Evolutionary conservation across 2,888 invertebrate genomes (phyloP).

Genomic region (Dryadula phaetusa): DNA sequence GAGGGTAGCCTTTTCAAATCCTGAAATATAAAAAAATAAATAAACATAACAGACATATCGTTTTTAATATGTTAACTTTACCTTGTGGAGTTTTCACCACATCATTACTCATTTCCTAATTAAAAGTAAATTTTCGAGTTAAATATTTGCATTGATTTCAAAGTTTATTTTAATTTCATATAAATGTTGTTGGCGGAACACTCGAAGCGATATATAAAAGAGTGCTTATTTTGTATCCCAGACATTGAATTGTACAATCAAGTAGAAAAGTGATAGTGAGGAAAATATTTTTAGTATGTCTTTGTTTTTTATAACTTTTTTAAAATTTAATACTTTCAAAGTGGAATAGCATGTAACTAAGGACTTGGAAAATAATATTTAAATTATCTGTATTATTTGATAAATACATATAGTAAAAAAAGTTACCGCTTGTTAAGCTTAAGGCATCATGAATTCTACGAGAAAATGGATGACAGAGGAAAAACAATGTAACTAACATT

Average conservation of each 20-base stretch:
- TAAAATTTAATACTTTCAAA: too few species aligned
- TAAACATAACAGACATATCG: neutral
- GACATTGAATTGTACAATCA: constrained; percentile 18
- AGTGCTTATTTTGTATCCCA: constrained; percentile 9
- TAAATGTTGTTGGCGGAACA: constrained; percentile 11
- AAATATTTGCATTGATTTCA: constrained; percentile 18
- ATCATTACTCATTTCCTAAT: constrained; percentile 17
- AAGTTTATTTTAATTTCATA: constrained; percentile 18
- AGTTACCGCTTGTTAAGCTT: too few species aligned
- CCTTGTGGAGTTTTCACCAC: neutral
- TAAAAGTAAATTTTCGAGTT: neutral
- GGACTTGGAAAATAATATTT: too few species aligned
- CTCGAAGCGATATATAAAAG: constrained; percentile 10
- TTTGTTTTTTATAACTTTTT: too few species aligned
- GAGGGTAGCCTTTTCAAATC: neutral
- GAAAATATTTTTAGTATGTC: neutral
- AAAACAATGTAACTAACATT: too few species aligned
- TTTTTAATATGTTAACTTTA: neutral
- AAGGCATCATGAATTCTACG: too few species aligned
- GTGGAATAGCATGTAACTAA: too few species aligned
- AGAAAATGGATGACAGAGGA: too few species aligned
- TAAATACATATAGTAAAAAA: too few species aligned
- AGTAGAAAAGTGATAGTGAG: neutral
- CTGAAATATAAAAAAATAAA: neutral
- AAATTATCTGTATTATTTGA: too few species aligned